These are phyloP conservation scores for Lytechinus pictus DNA, from an alignment of 35 echinoderm and acorn worm genomes.

Conservation along the genomic window DNA sequence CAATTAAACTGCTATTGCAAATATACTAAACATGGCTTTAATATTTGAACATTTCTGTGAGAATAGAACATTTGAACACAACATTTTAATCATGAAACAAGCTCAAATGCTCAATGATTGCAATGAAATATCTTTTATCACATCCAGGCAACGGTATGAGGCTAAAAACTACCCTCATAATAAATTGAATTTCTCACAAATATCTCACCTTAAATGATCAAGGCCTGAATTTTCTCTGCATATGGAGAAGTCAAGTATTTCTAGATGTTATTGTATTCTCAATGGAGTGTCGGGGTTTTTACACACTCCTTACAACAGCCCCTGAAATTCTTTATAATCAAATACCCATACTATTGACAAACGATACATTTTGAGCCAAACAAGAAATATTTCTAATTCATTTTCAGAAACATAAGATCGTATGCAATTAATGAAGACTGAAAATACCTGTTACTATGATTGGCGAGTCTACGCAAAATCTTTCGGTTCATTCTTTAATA, in stretches of 20 bases:
- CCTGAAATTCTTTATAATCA: no score
- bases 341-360: no score
- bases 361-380: no score
- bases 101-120: background rate
- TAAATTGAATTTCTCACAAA: background rate
- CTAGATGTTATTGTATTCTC: no score
- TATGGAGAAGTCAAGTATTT: no score
- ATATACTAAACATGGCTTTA: background rate
- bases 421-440: no score
- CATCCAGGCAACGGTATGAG: background rate
- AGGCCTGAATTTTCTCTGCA: background rate
- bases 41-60: background rate
- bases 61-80: background rate
- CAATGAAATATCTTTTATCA: background rate
- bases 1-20: background rate
- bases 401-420: background rate
- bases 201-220: background rate
- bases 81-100: no score
- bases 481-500: background rate
- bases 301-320: no score
- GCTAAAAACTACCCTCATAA: background rate
- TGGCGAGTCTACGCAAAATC: background rate
- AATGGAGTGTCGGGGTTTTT: no score
- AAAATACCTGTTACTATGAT: background rate
- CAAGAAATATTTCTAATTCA: background rate